These are phyloP conservation scores for Telmatochromis sp. DNA, from an alignment of 2,113 vertebrate species.

Conservation along the genomic window DNA sequence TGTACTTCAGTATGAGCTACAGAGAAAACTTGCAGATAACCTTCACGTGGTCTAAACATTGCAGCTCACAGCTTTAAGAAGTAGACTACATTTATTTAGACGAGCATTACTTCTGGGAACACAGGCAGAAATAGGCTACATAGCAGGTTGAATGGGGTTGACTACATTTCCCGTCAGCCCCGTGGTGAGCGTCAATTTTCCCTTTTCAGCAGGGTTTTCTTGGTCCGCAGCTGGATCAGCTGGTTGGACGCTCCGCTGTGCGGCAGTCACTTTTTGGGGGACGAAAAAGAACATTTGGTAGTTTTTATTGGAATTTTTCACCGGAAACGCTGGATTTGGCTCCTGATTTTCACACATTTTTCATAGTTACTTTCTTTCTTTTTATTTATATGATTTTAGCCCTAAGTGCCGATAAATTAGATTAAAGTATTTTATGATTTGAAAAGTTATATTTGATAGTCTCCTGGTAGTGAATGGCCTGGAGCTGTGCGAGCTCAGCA, in stretches of 20 bases:
- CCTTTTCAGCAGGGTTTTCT: neutral
- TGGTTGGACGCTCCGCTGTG: slow-evolving; percentile 4
- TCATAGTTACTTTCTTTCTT: neutral
- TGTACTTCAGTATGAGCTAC: neutral
- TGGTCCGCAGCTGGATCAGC: slow-evolving; percentile 35
- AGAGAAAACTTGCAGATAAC: neutral
- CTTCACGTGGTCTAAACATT: neutral
- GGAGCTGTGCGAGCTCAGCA: neutral
- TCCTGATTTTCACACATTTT: neutral
- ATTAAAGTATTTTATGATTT: neutral
- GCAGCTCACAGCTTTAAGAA: accelerated
- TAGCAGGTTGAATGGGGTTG: neutral
- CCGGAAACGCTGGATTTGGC: neutral
- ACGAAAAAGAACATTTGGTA: neutral
- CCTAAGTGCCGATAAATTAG: neutral
- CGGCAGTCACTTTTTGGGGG: neutral
- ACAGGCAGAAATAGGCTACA: neutral
- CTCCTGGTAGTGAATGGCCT: neutral
- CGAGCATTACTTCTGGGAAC: accelerated
- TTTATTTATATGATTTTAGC: neutral
- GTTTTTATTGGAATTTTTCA: neutral
- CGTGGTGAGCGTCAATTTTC: neutral
- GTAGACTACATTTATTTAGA: neutral
- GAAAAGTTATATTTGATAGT: neutral
- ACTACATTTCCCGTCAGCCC: slow-evolving; percentile 60